Conservation (phyloP, 2,113 vertebrate genomes). For the Misgurnus mizolepis region DNA sequence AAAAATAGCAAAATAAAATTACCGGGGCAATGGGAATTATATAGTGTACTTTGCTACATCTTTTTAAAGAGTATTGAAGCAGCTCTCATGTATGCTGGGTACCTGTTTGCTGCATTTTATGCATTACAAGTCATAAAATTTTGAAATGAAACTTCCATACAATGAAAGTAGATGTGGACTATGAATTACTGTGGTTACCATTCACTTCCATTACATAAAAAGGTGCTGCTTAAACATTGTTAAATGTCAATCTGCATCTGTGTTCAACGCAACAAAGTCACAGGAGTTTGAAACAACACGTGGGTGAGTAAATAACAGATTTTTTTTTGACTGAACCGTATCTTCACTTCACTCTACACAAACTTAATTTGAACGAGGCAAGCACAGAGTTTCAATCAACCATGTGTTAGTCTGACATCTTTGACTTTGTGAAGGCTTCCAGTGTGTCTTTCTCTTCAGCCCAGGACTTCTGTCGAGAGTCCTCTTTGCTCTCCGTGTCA, state of each 20-base stretch:
- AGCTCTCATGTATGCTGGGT: too few species aligned
- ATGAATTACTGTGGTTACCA: too few species aligned
- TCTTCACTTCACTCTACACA: background rate
- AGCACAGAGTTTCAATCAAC: background rate
- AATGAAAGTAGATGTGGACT: too few species aligned
- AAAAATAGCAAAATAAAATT: too few species aligned
- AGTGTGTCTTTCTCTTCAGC: background rate
- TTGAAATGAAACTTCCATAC: too few species aligned
- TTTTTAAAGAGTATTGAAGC: too few species aligned
- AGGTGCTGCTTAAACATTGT: background rate
- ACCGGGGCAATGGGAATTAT: too few species aligned
- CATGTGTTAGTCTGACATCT: slow-evolving; percentile 19
- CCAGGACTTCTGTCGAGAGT: slow-evolving; percentile 29
- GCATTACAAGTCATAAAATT: too few species aligned
- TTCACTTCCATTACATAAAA: background rate
- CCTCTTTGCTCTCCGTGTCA: slow-evolving; percentile 37
- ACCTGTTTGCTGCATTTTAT: too few species aligned
- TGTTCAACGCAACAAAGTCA: too few species aligned
- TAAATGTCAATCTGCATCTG: background rate
- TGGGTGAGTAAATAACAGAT: background rate
- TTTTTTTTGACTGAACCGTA: background rate
- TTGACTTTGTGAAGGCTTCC: background rate
- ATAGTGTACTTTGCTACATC: too few species aligned
- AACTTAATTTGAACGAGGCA: background rate
- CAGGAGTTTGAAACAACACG: too few species aligned